These are phyloP conservation scores for Nomada hirtipes DNA, from an alignment of 2,888 invertebrate species.

Conservation along the genomic window DNA sequence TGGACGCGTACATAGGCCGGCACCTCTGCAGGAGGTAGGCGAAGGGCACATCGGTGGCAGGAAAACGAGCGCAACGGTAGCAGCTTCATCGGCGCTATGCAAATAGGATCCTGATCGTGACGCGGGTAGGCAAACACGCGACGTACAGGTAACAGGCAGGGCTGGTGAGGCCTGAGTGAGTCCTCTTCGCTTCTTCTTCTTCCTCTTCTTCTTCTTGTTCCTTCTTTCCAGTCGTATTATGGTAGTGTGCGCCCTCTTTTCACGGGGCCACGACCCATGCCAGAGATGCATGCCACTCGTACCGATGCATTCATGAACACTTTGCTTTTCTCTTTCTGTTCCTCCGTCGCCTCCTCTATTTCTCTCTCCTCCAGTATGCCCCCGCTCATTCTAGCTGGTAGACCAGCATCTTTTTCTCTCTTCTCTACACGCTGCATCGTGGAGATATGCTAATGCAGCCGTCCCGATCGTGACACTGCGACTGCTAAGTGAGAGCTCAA, in stretches of 20 bases:
- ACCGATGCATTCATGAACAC: constrained; percentile 65
- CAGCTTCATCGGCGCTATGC: constrained; percentile 83
- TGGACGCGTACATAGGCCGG: constrained; percentile 20
- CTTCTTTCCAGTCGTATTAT: constrained; percentile 58
- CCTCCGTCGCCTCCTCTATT: constrained; percentile 2
- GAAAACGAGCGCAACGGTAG: constrained; percentile 69
- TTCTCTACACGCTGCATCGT: constrained; percentile 76
- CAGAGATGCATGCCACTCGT: constrained; percentile 68
- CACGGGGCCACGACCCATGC: constrained; percentile 75
- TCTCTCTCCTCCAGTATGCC: background rate
- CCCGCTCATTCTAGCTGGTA: background rate
- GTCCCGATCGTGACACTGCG: constrained; percentile 83
- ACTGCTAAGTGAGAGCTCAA: constrained; percentile 84
- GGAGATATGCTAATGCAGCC: constrained; percentile 83
- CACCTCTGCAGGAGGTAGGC: constrained; percentile 16
- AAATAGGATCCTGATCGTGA: constrained; percentile 84
- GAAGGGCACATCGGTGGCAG: constrained; percentile 49
- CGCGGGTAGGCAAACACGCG: constrained; percentile 81
- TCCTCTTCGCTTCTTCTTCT: constrained; percentile 60
- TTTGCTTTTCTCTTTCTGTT: constrained; percentile 59
- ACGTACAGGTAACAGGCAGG: constrained; percentile 76
- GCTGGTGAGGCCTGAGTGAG: constrained; percentile 71
- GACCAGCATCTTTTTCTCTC: constrained; percentile 10
- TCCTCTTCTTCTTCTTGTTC: constrained; percentile 43
- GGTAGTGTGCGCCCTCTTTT: constrained; percentile 65